Evolutionary conservation across 1,140 invertebrate species (phyloP).

Genomic region (Batillaria attramentaria): DNA sequence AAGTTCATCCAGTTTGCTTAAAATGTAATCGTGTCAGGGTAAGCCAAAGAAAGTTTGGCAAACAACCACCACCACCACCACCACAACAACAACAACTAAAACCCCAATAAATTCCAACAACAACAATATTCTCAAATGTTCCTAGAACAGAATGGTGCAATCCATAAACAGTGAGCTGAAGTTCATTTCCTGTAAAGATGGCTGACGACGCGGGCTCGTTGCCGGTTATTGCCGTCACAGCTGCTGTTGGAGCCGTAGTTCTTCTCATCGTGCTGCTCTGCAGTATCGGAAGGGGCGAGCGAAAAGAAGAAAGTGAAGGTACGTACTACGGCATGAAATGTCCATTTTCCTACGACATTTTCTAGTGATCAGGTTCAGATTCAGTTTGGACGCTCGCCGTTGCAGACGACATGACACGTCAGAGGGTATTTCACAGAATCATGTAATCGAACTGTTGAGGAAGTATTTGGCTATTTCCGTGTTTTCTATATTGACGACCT

Average conservation of each 20-base stretch:
- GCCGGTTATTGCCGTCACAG: slow-evolving; percentile 60
- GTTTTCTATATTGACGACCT: not conserved
- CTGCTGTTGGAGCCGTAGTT: slow-evolving; percentile 61
- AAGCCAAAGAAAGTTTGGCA: not conserved
- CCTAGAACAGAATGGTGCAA: not conserved
- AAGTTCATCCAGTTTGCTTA: not conserved
- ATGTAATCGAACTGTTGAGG: not conserved
- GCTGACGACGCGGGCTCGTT: slow-evolving; percentile 42
- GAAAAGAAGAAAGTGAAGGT: slow-evolving; percentile 38
- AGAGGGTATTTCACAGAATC: not conserved
- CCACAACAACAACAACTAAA: too few relatives aligned
- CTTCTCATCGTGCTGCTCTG: slow-evolving; percentile 57
- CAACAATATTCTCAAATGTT: not conserved
- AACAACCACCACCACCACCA: not conserved
- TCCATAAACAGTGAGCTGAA: not conserved
- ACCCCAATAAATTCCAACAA: too few relatives aligned
- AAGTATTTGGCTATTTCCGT: not conserved
- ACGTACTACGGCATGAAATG: slow-evolving; percentile 5
- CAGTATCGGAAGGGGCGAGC: slow-evolving; percentile 49
- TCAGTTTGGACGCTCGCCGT: not conserved
- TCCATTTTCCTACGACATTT: not conserved
- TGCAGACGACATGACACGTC: not conserved
- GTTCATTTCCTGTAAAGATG: slow-evolving; percentile 32
- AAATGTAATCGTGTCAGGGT: not conserved
- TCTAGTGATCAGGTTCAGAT: not conserved